A percentile compares a stretch with the other conserved stretches of the same genome.
phyloP scores from a whole-genome alignment of 2,888 invertebrate genomes.

The Galerucella calmariensis region DNA sequence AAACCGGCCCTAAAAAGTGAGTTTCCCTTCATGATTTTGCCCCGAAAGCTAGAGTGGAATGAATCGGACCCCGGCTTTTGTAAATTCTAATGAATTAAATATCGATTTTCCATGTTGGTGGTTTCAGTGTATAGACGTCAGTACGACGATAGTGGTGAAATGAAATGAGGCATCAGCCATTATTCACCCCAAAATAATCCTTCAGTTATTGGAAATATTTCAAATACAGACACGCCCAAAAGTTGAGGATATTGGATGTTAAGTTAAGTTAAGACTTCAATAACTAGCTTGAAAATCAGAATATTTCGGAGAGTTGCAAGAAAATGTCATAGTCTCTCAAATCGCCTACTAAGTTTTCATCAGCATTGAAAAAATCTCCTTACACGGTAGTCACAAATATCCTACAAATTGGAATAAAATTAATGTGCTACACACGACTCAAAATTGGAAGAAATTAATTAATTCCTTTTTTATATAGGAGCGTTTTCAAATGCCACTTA shows the following conservation, averaged over 20 bases:
- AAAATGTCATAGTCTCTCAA: too few species aligned
- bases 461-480: too few species aligned
- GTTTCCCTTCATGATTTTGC: not conserved
- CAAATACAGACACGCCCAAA: not conserved
- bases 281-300: too few species aligned
- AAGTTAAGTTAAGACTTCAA: not conserved
- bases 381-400: too few species aligned
- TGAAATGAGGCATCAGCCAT: not conserved
- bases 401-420: too few species aligned
- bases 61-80: constrained; percentile 27
- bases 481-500: too few species aligned
- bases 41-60: constrained; percentile 17
- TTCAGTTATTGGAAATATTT: not conserved
- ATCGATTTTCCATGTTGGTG: constrained; percentile 23
- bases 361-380: too few species aligned
- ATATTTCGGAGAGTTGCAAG: too few species aligned
- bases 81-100: constrained; percentile 32
- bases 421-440: too few species aligned
- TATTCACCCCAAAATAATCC: not conserved
- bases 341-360: too few species aligned
- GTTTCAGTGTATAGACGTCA: not conserved
- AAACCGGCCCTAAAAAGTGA: constrained; percentile 3
- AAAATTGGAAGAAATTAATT: too few species aligned
- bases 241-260: too few species aligned
- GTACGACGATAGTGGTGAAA: not conserved